Evolutionary conservation across 2,113 vertebrate species (phyloP).

Genomic region (Camelus bactrianus): DNA sequence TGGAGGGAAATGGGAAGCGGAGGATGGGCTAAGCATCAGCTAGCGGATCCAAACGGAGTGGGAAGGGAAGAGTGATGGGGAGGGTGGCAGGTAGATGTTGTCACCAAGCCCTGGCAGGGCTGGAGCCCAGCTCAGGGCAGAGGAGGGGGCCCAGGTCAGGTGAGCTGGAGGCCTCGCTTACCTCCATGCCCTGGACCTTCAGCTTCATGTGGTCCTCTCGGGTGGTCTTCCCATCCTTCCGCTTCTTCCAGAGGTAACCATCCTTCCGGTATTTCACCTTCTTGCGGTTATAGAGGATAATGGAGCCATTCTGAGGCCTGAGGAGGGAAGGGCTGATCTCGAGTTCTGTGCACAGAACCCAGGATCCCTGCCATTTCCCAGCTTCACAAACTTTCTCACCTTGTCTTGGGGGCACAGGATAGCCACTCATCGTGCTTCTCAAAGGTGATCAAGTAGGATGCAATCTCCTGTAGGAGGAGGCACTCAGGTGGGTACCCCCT

Average conservation of each 20-base stretch:
- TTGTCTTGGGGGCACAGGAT: slow-evolving; percentile 92
- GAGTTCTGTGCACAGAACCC: neutral
- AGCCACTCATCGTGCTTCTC: slow-evolving; percentile 95
- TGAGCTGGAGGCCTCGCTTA: slow-evolving; percentile 70
- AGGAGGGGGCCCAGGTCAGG: neutral
- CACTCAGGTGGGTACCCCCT: neutral
- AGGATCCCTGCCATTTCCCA: neutral
- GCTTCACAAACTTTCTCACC: slow-evolving; percentile 82
- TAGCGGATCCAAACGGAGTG: neutral
- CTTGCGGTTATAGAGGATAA: slow-evolving; percentile 95
- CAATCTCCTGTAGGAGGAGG: slow-evolving; percentile 90
- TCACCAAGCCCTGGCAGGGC: neutral
- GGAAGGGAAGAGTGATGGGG: neutral
- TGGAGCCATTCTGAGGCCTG: slow-evolving; percentile 94
- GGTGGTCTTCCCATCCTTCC: slow-evolving; percentile 95
- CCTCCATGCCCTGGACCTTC: slow-evolving; percentile 96
- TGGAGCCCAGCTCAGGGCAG: neutral
- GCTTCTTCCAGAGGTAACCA: slow-evolving; percentile 95
- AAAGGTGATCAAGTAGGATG: slow-evolving; percentile 94
- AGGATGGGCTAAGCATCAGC: neutral
- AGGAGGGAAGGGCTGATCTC: neutral
- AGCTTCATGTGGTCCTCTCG: slow-evolving; percentile 97
- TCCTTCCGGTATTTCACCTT: slow-evolving; percentile 96
- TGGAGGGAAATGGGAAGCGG: neutral
- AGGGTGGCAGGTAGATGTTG: neutral